A percentile compares a stretch with the other conserved stretches of the same genome.
phyloP scores from a whole-genome alignment of 2,888 invertebrate genomes.

The Ellobium chinense region DNA sequence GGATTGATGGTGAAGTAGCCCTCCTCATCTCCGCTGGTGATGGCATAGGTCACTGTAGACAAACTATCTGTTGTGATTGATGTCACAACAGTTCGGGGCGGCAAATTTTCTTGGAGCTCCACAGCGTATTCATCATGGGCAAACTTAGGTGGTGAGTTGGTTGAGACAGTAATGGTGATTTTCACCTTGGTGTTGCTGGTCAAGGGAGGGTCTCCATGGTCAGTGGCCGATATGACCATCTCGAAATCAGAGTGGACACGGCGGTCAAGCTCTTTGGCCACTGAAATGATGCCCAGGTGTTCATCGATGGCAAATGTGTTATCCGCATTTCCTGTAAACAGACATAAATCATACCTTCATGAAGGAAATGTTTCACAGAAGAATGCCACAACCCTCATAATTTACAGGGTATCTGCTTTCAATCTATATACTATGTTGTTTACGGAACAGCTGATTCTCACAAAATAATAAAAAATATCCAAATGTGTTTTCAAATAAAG shows the following conservation, averaged over 20 bases:
- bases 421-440: no score
- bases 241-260: conserved; percentile 82
- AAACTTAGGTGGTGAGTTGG: conserved; percentile 96
- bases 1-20: conserved; percentile 90
- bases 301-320: conserved; percentile 91
- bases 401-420: no score
- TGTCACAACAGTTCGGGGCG: conserved; percentile 62
- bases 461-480: background rate
- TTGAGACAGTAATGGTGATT: conserved; percentile 92
- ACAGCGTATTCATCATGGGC: conserved; percentile 63
- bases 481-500: background rate
- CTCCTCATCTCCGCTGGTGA: conserved; percentile 88
- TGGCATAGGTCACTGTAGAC: conserved; percentile 82
- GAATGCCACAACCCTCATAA: no score
- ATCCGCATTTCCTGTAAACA: conserved; percentile 87
- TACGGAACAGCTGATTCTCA: no score
- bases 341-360: no score
- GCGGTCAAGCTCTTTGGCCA: conserved; percentile 83
- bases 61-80: conserved; percentile 67
- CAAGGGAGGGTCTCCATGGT: conserved; percentile 87
- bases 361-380: no score
- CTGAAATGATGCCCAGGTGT: conserved; percentile 84
- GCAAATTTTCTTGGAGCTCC: conserved; percentile 68
- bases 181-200: conserved; percentile 90
- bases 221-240: conserved; percentile 92